phyloP scores from a whole-genome alignment of 2,113 vertebrate genomes.

The rat (Rattus norvegicus) region DNA sequence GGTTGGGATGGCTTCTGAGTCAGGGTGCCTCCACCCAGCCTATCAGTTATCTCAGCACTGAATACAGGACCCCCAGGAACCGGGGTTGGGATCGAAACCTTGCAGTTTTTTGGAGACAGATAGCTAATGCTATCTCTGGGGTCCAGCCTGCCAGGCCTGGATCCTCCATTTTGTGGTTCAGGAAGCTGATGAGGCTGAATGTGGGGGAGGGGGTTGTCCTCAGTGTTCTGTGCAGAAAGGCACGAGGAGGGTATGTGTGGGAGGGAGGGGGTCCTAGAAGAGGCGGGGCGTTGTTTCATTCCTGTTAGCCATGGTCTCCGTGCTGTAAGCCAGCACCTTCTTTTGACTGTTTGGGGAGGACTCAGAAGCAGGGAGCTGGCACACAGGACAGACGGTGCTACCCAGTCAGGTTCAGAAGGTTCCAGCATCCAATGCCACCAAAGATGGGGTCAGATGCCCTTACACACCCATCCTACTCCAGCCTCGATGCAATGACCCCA shows the following conservation, averaged over 20 bases:
- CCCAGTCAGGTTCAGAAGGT: not conserved
- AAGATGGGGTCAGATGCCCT: not conserved
- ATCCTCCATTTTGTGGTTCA: not conserved
- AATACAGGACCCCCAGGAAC: not conserved
- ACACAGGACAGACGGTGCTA: not conserved
- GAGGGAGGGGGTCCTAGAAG: too few relatives aligned
- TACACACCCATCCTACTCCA: not conserved
- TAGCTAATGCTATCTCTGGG: not conserved
- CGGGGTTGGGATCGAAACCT: not conserved
- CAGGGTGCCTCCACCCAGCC: not conserved
- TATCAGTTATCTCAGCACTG: accelerated
- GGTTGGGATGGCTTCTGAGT: not conserved
- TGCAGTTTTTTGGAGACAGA: accelerated
- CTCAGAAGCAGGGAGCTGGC: not conserved
- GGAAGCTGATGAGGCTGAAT: slow-evolving; percentile 32
- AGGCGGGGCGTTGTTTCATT: too few relatives aligned
- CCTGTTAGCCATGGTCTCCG: too few relatives aligned
- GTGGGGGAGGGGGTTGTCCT: too few relatives aligned
- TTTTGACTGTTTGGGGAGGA: not conserved
- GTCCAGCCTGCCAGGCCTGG: not conserved
- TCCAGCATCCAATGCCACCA: not conserved
- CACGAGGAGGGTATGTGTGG: too few relatives aligned
- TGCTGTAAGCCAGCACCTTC: too few relatives aligned
- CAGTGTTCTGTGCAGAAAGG: too few relatives aligned
- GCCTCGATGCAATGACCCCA: not conserved